Evolutionary conservation across 2,888 invertebrate genomes (phyloP).

Genomic region (Callinectes sapidus): DNA sequence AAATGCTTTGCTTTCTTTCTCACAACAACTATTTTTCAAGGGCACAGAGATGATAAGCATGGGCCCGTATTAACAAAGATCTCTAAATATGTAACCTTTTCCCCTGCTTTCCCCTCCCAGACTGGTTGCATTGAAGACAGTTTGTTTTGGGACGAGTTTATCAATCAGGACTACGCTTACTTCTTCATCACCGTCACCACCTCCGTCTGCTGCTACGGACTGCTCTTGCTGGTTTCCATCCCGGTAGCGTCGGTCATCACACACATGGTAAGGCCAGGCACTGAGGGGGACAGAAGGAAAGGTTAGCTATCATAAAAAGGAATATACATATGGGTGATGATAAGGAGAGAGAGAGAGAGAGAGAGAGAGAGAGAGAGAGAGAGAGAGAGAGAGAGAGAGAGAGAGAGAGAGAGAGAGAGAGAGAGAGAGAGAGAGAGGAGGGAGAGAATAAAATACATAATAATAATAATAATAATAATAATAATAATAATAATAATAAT

Average conservation of each 20-base stretch:
- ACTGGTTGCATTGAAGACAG: not conserved
- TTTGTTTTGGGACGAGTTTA: conserved; percentile 39
- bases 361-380: conserved; percentile 33
- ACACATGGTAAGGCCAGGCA: conserved; percentile 38
- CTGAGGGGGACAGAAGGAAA: not conserved
- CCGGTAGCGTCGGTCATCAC: conserved; percentile 44
- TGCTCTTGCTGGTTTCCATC: not conserved
- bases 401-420: no score
- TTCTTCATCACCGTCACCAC: conserved; percentile 48
- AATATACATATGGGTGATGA: not conserved
- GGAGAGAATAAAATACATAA: no score
- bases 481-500: no score
- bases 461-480: not conserved
- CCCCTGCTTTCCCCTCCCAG: not conserved
- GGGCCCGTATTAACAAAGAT: no score
- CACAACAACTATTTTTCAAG: no score
- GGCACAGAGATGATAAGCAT: not conserved
- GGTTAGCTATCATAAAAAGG: no score
- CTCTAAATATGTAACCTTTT: not conserved
- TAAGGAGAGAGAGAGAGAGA: not conserved
- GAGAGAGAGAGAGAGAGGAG: no score
- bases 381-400: conserved; percentile 18
- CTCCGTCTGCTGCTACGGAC: conserved; percentile 38
- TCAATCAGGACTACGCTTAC: conserved; percentile 37
- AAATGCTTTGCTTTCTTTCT: not conserved